These are phyloP conservation scores for Himantopus leucocephalus DNA, from an alignment of 2,113 vertebrate species.

Conservation along the genomic window DNA sequence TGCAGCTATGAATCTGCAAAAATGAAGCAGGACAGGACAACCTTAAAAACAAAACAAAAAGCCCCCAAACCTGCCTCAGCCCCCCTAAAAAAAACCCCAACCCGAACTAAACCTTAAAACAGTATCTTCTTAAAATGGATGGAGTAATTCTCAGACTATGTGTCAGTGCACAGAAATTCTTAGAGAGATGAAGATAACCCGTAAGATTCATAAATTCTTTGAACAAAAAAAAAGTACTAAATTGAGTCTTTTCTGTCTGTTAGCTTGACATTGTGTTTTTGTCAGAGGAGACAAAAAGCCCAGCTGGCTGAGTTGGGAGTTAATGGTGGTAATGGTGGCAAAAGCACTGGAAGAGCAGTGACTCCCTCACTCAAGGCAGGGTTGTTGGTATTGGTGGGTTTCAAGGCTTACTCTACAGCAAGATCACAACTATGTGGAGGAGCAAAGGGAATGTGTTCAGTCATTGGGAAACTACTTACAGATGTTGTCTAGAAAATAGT, in stretches of 20 bases:
- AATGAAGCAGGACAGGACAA: neutral
- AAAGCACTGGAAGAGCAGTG: neutral
- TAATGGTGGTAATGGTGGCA: neutral
- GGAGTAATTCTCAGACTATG: neutral
- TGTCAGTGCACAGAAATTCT: neutral
- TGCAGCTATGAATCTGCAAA: conserved; percentile 9
- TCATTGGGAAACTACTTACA: neutral
- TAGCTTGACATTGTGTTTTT: neutral
- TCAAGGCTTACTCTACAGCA: neutral
- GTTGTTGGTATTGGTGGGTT: neutral
- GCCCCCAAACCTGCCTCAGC: neutral
- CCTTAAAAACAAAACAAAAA: neutral
- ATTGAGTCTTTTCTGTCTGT: neutral
- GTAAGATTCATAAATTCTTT: neutral
- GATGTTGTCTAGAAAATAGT: neutral
- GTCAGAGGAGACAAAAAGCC: neutral
- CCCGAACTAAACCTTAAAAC: neutral
- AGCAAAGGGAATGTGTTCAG: neutral
- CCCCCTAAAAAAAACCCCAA: rapidly evolving
- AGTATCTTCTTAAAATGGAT: neutral
- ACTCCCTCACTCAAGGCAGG: neutral
- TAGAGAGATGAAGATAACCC: neutral
- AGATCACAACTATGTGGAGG: neutral
- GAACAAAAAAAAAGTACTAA: rapidly evolving
- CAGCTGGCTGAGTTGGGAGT: neutral